Evolutionary conservation across 2,888 invertebrate species (phyloP).

Genomic region (Cephus rjabovi): DNA sequence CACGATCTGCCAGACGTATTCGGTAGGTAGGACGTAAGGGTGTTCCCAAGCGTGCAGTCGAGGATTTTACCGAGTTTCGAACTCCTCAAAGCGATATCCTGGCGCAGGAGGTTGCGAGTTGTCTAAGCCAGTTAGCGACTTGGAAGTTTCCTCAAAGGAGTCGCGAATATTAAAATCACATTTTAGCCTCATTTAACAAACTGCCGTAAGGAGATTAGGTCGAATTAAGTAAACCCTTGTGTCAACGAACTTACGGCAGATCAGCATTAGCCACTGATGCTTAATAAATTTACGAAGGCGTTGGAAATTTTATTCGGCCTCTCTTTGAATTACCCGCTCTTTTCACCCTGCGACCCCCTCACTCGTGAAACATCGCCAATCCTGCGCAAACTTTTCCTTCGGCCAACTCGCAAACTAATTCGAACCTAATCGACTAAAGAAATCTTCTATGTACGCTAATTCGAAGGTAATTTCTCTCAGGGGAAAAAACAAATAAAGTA

Average conservation of each 20-base stretch:
- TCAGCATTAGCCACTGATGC: background rate
- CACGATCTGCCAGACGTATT: background rate
- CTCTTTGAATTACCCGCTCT: background rate
- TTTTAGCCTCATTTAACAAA: conserved; percentile 44
- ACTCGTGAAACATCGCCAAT: background rate
- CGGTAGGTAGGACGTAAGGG: conserved; percentile 13
- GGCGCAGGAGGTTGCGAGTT: conserved; percentile 25
- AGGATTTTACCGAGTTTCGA: conserved; percentile 60
- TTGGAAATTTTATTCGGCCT: background rate
- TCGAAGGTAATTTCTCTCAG: background rate
- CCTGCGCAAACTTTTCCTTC: background rate
- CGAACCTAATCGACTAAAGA: background rate
- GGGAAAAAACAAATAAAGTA: background rate
- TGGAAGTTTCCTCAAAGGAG: conserved; percentile 55
- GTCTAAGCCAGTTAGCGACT: conserved; percentile 57
- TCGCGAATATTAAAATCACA: conserved; percentile 62
- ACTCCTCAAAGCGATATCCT: conserved; percentile 51
- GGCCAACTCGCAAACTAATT: background rate
- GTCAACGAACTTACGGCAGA: conserved; percentile 39
- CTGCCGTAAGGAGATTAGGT: conserved; percentile 49
- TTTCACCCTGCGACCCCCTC: background rate
- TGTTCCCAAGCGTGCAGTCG: conserved; percentile 42
- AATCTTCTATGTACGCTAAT: background rate
- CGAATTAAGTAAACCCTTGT: conserved; percentile 53
- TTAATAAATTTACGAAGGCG: background rate